Evolutionary conservation across 2,797 vertebrate species (phyloP), one percentile per base, ranked within the genome.

Genomic region (Picus viridis): DNA sequence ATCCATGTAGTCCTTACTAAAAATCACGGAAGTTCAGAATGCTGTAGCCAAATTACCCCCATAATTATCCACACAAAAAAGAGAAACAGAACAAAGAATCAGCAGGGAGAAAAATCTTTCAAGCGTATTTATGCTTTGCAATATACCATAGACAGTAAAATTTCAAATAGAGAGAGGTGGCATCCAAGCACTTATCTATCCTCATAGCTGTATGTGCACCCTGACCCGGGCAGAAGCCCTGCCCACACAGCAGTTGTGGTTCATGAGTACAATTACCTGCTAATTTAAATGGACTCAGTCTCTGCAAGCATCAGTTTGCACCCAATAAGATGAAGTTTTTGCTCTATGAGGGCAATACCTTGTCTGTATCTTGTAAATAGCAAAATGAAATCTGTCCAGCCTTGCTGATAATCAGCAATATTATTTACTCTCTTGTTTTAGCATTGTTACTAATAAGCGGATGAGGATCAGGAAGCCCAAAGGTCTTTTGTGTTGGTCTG

Each of bases 1-100:
- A 96, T 90, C 96, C 92, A 88, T 86, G 82, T 94, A 76, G 73
- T 85, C 79, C 86, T 94, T 86, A 76, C 59, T 90, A 92, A 94
- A 96, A 94, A 94, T 90, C 85, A 87, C 5, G 5, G 76, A 92
- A 94, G 90, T 93, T 92, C 92, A 91, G 77, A 92, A 92, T 51
- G 61, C 70, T 82, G 87, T 49, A 76, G 73, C 79, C 70, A 95
- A 94, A 94, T 96, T 87, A 67, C 73, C 23, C 70, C 20, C 43
- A 62, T 90, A 92, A 94, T 94, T 92, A 94, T 89, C 41, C 49
- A 64, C 29, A 75, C 45, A 87, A 13, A 78, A 92, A 83, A 43
- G 69, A 63, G 43, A 89, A 89, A 64, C 4, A 83, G 79, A 94
- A 93, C 84, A 93, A 94, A 94, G 59, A 51, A 94, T 73, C 73